Conservation (phyloP, 2,888 invertebrate genomes). For the Oligia fasciuncula region DNA sequence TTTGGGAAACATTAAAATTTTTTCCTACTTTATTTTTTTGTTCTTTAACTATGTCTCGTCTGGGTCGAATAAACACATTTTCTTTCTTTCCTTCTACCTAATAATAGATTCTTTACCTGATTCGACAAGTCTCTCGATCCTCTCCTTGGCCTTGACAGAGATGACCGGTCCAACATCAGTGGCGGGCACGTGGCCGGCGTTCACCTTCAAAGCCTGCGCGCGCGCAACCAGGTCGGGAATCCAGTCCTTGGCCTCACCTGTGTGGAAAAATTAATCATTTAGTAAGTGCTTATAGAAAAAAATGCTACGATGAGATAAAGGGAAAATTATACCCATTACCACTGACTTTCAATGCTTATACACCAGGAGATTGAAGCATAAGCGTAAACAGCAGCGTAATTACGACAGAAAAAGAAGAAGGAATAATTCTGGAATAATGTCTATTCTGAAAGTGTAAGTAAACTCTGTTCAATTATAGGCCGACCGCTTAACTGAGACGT, state of each 20-base stretch:
- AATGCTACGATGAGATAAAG: too few relatives aligned
- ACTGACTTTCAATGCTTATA: not conserved
- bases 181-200: slow-evolving; percentile 95
- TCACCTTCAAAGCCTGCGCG: slow-evolving; percentile 95
- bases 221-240: slow-evolving; percentile 97
- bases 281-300: not conserved
- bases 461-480: not conserved
- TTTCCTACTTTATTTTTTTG: not conserved
- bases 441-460: not conserved
- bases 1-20: not conserved
- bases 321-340: not conserved
- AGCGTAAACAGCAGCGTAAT: not conserved
- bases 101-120: slow-evolving; percentile 86
- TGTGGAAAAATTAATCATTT: not conserved
- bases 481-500: too few relatives aligned
- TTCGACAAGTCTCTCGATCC: slow-evolving; percentile 95
- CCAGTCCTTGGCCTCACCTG: slow-evolving; percentile 96
- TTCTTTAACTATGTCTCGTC: not conserved
- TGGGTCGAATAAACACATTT: not conserved
- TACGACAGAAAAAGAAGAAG: not conserved
- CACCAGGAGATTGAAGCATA: not conserved
- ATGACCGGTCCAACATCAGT: slow-evolving; percentile 98
- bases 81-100: not conserved
- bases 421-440: too few relatives aligned
- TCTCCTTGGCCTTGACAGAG: slow-evolving; percentile 96